These are phyloP conservation scores for Diarsia rubi DNA, from an alignment of 2,888 invertebrate species.

Conservation along the genomic window DNA sequence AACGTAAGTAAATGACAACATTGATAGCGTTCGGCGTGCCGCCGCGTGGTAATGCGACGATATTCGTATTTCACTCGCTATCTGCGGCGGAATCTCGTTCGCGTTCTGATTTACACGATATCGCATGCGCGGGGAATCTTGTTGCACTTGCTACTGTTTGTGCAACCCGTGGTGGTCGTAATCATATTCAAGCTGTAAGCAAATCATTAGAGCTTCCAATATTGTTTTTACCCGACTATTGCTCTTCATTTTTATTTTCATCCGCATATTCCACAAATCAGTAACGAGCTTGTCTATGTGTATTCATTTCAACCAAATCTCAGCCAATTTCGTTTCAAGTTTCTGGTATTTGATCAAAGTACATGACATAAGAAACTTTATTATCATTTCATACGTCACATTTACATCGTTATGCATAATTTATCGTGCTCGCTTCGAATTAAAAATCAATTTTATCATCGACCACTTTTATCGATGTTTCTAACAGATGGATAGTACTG, in stretches of 20 bases:
- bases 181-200: constrained; percentile 30
- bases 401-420: constrained; percentile 64
- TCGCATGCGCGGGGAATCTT: constrained; percentile 76
- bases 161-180: constrained; percentile 57
- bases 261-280: not conserved
- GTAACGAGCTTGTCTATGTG: not conserved
- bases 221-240: constrained; percentile 8
- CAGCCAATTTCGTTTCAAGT: constrained; percentile 27
- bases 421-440: constrained; percentile 62
- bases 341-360: constrained; percentile 52
- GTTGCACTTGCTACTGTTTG: constrained; percentile 81
- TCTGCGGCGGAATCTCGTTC: constrained; percentile 81
- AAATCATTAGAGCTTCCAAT: not conserved
- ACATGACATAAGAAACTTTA: constrained; percentile 52
- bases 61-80: constrained; percentile 86
- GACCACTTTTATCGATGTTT: constrained; percentile 59
- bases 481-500: constrained; percentile 63
- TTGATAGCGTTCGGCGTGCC: constrained; percentile 57
- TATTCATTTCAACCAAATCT: constrained; percentile 8
- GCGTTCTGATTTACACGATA: constrained; percentile 87
- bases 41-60: constrained; percentile 80
- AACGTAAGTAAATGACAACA: constrained; percentile 64
- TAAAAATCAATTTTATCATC: constrained; percentile 66
- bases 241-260: not conserved
- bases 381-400: constrained; percentile 59